phyloP scores from a whole-genome alignment of 1,140 invertebrate genomes.

The Lordiphosa mommai region DNA sequence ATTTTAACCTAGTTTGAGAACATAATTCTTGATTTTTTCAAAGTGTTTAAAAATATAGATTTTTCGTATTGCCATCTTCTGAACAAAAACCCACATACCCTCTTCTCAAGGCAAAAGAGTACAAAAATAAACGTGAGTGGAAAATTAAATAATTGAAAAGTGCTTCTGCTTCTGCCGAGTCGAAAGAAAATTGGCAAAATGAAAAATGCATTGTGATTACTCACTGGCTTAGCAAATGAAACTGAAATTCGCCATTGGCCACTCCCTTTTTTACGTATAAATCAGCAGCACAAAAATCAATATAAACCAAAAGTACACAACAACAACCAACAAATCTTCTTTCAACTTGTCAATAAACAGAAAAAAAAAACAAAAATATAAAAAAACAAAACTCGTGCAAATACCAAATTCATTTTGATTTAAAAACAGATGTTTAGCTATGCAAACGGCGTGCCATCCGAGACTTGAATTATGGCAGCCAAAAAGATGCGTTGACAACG shows the following conservation, averaged over 20 bases:
- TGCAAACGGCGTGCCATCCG: conserved; percentile 65
- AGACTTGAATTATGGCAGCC: conserved; percentile 72
- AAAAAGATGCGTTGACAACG: conserved; percentile 69
- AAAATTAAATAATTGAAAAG: conserved; percentile 77
- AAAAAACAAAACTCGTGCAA: conserved; percentile 35
- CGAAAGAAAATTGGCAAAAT: conserved; percentile 47
- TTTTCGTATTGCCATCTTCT: no score
- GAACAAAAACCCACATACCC: no score
- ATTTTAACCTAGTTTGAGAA: no score
- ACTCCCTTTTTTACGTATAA: conserved; percentile 18
- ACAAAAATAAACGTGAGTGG: conserved; percentile 62
- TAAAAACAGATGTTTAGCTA: conserved; percentile 73
- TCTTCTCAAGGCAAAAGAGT: conserved; percentile 34
- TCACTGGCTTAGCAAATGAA: conserved; percentile 72
- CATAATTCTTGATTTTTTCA: no score
- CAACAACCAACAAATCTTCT: conserved; percentile 3
- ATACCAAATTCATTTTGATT: conserved; percentile 66
- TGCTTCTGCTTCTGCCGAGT: conserved; percentile 13
- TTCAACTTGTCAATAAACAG: conserved; percentile 58
- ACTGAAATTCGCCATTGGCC: conserved; percentile 69
- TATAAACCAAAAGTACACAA: conserved; percentile 63
- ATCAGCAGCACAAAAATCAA: conserved; percentile 48
- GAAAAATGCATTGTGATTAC: conserved; percentile 73
- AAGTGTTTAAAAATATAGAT: no score
- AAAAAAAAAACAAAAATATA: conserved; percentile 10